These are phyloP conservation scores for Hoplodrina ambigua DNA, from an alignment of 2,888 invertebrate genomes.

Conservation along the genomic window DNA sequence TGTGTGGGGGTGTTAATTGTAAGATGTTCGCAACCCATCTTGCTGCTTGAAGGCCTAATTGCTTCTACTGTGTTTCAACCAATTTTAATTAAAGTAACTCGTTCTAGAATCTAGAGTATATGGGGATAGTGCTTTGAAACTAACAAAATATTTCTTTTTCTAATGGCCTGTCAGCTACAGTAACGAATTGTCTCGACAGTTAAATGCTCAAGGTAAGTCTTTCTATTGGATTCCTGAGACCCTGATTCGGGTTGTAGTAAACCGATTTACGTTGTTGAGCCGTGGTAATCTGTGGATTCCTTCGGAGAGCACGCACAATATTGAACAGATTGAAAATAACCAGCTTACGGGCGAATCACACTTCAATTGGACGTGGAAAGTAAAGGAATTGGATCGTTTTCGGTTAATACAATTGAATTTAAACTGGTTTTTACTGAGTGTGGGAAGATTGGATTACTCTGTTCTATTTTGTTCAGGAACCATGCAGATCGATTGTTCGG, in stretches of 20 bases:
- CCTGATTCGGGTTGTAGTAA: conserved; percentile 62
- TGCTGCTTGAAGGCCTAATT: not conserved
- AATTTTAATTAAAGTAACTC: no score
- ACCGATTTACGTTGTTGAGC: conserved; percentile 67
- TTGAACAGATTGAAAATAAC: conserved; percentile 66
- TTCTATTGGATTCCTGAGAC: conserved; percentile 60
- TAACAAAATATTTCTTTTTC: conserved; percentile 4
- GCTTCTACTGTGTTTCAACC: not conserved
- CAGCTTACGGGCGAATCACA: conserved; percentile 56
- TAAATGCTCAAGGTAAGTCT: conserved; percentile 53
- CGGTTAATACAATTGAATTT: conserved; percentile 45
- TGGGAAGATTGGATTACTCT: conserved; percentile 28
- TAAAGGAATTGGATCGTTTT: conserved; percentile 29
- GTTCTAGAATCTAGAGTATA: no score
- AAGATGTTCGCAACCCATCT: not conserved
- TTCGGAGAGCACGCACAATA: conserved; percentile 64
- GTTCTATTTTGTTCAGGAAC: conserved; percentile 11
- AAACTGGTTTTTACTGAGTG: conserved; percentile 38
- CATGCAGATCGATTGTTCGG: conserved; percentile 13
- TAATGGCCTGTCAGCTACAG: not conserved
- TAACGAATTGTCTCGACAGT: conserved; percentile 21
- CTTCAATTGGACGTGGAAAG: conserved; percentile 32
- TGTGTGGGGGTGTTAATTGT: no score
- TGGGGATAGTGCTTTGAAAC: no score
- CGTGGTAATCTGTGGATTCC: conserved; percentile 68